These are phyloP conservation scores for Notocelia uddmanniana DNA, from an alignment of 2,888 invertebrate genomes.

Conservation along the genomic window DNA sequence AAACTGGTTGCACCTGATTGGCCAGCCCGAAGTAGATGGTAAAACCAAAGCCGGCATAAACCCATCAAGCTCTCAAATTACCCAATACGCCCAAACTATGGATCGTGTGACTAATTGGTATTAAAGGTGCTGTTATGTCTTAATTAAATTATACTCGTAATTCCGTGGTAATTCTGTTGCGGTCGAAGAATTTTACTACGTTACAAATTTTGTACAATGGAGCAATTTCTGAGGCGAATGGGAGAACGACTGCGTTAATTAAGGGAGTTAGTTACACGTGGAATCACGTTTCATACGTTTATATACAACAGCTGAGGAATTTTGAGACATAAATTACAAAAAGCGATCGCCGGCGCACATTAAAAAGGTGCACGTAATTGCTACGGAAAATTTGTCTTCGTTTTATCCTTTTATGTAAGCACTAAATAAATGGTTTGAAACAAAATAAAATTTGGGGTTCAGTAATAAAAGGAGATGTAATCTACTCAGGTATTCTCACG, in stretches of 20 bases:
- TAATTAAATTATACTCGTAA: conserved; percentile 83
- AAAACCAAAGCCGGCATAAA: conserved; percentile 75
- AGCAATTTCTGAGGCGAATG: conserved; percentile 77
- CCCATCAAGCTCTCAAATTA: conserved; percentile 82
- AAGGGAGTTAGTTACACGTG: conserved; percentile 68
- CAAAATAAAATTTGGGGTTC: conserved; percentile 16
- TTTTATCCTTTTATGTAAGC: conserved; percentile 13
- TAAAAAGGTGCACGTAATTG: conserved; percentile 31
- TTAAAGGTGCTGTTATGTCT: conserved; percentile 82
- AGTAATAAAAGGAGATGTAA: conserved; percentile 34
- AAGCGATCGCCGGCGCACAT: conserved; percentile 23
- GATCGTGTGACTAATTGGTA: conserved; percentile 84
- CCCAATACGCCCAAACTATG: conserved; percentile 80
- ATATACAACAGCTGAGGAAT: conserved; percentile 26
- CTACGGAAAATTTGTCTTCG: conserved; percentile 22
- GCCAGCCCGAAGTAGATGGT: conserved; percentile 75
- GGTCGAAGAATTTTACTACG: conserved; percentile 76
- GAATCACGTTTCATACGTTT: conserved; percentile 57
- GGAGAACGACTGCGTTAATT: conserved; percentile 75
- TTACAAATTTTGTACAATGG: conserved; percentile 81
- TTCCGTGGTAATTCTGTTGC: conserved; percentile 72
- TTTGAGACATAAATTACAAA: conserved; percentile 14
- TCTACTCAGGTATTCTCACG: conserved; percentile 41
- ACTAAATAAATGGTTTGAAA: conserved; percentile 22
- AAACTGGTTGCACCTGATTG: conserved; percentile 68